Base-by-base conservation (phyloP, 35 echinoderm and acorn worm species). In the Eucidaris tribuloides region DNA sequence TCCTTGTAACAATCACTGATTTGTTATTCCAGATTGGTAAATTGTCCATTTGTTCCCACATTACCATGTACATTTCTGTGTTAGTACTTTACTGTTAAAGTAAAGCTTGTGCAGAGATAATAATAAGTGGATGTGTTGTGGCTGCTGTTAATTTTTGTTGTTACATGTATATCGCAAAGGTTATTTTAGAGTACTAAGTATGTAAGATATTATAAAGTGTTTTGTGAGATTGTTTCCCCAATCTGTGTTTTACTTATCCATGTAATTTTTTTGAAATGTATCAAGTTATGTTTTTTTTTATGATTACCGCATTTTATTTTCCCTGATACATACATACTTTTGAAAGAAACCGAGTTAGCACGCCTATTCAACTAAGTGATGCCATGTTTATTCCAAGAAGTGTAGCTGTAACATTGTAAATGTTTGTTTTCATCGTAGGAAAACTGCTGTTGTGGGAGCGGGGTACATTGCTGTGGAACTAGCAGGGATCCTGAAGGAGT, bases 381-480 rank as follows among this genome's bases (percentile, higher is more conserved):
- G 5, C 57, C 7, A 6, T 60, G 5, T 1, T 60, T 28, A 60
- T 60, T 60, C 22, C 30, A 6, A 60, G 1, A 4, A 18, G 22
- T 60, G 19, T 76, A 11, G 37, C 44, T 11, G n/a, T 42, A 45
- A n/a, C 18, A 40, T 39, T 19, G 24, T 28, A n/a, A n/a, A 5
- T 18, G 9, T 71, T 4, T 54, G 46, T 80, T 1, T 87, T 60
- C 25, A 22, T 81, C 34, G 23, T 81, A 97, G 94, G 70, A 97
- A 97, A 74, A 89, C 86, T 60, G 94, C 89, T 15, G 94, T 97
- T 5, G 85, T 97, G 36, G 94, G 94, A 30, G 94, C 94, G 27
- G 94, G 94, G 20, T 97, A 97, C 59, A 97, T 97, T 22, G 94
- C 94, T 3, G 94, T 97, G 22, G 94, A 97, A 41, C 45, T 97